These are phyloP conservation scores for Macquaria australasica DNA, from an alignment of 2,113 vertebrate genomes.

Conservation along the genomic window DNA sequence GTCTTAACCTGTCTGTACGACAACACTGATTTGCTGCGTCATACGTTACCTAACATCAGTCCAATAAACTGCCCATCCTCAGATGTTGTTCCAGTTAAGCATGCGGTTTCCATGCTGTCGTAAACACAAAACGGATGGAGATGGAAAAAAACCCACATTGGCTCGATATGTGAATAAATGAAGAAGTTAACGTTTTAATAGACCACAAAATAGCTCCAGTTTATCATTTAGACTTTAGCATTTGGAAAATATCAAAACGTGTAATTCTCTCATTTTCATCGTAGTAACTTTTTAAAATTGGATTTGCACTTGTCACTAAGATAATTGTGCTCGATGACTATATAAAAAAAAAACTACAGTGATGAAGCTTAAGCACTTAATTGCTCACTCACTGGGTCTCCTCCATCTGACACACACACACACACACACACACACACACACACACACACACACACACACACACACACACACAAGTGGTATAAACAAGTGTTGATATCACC, in stretches of 20 bases:
- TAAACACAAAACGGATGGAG: conserved; percentile 5
- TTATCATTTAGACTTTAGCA: background rate
- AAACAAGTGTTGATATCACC: background rate
- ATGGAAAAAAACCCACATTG: conserved; percentile 40
- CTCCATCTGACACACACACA: background rate
- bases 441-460: background rate
- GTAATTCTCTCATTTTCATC: background rate
- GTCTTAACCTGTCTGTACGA: conserved; percentile 37
- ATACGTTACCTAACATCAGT: conserved; percentile 30
- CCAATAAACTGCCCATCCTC: conserved; percentile 45
- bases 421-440: background rate
- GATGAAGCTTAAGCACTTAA: background rate
- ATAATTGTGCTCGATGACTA: background rate
- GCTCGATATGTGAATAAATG: conserved; percentile 2
- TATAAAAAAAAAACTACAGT: background rate
- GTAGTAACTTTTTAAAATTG: background rate
- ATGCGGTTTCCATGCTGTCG: conserved; percentile 23
- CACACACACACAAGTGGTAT: background rate
- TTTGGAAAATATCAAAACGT: background rate
- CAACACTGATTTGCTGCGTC: conserved; percentile 27
- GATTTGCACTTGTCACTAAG: background rate
- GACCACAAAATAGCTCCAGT: background rate
- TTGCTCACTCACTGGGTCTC: background rate
- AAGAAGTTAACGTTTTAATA: conserved; percentile 2
- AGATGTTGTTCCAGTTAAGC: conserved; percentile 16